A percentile compares a stretch with the other conserved stretches of the same genome.
Evolutionary conservation across 2,888 invertebrate species (phyloP).

Genomic region (Eremobia ochroleuca): DNA sequence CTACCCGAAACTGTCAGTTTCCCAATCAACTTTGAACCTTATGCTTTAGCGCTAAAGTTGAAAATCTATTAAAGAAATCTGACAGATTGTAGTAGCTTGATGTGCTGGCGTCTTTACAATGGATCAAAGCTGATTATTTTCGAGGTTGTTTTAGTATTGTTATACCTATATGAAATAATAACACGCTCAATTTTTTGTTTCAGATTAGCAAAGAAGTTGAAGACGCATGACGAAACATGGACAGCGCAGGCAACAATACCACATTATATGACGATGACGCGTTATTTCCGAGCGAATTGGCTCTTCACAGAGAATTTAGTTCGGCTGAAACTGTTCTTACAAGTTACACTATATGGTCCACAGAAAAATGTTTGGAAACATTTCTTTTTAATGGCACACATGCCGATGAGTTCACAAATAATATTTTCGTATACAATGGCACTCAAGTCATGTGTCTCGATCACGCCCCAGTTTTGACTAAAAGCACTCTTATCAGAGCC

Average conservation of each 20-base stretch:
- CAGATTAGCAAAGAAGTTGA: slow-evolving; percentile 75
- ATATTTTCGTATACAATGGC: slow-evolving; percentile 79
- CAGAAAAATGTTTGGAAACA: slow-evolving; percentile 81
- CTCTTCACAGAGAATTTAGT: slow-evolving; percentile 75
- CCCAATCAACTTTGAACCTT: no score
- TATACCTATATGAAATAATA: neutral
- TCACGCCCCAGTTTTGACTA: slow-evolving; percentile 93
- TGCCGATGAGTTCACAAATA: slow-evolving; percentile 73
- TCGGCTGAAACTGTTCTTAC: slow-evolving; percentile 69
- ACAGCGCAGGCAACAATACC: slow-evolving; percentile 86
- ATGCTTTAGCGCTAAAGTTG: no score
- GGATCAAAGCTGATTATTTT: neutral
- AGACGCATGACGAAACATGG: slow-evolving; percentile 89
- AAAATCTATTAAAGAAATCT: no score
- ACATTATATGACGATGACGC: slow-evolving; percentile 83
- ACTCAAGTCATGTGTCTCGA: slow-evolving; percentile 88
- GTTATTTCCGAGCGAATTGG: slow-evolving; percentile 74
- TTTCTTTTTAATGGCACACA: slow-evolving; percentile 78
- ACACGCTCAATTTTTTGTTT: slow-evolving; percentile 73
- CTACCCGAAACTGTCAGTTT: no score
- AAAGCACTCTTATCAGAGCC: slow-evolving; percentile 92
- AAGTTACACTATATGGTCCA: slow-evolving; percentile 78
- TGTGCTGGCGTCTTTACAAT: no score
- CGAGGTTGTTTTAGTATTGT: neutral
- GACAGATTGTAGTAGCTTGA: no score